Evolutionary conservation across 2,888 invertebrate genomes (phyloP).

Genomic region (Oxyscelio sp.): DNA sequence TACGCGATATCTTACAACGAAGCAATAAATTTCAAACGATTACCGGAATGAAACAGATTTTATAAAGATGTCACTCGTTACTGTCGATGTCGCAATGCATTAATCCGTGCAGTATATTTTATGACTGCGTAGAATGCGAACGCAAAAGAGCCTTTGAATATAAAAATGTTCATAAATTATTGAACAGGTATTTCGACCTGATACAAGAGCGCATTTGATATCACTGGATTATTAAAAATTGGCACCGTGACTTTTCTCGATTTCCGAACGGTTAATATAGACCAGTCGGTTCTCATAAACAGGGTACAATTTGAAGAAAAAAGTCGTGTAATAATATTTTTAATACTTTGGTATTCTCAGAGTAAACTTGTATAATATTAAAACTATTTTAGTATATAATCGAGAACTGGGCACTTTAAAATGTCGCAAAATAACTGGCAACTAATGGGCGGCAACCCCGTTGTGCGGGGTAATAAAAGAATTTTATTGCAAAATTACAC

Average conservation of each 20-base stretch:
- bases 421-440: no score
- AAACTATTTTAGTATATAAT: no score
- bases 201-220: conserved; percentile 18
- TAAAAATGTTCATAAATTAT: conserved; percentile 59
- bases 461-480: no score
- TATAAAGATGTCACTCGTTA: conserved; percentile 62
- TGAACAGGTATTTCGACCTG: conserved; percentile 1
- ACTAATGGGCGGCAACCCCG: no score
- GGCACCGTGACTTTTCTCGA: conserved; percentile 33
- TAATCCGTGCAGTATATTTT: conserved; percentile 51
- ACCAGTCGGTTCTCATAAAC: no score
- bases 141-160: conserved; percentile 41
- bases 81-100: conserved; percentile 54
- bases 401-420: no score
- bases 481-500: no score
- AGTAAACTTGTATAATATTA: no score
- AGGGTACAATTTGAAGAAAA: no score
- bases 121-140: conserved; percentile 27
- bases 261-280: conserved; percentile 28
- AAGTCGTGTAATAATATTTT: no score
- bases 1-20: conserved; percentile 34
- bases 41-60: conserved; percentile 44
- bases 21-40: conserved; percentile 54
- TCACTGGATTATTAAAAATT: conserved; percentile 50
- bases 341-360: no score